Percentiles rank a stretch among this genome's conserved stretches.
Evolutionary conservation across 1,140 invertebrate species (phyloP).

Genomic region (Ditylenchus dipsaci): DNA sequence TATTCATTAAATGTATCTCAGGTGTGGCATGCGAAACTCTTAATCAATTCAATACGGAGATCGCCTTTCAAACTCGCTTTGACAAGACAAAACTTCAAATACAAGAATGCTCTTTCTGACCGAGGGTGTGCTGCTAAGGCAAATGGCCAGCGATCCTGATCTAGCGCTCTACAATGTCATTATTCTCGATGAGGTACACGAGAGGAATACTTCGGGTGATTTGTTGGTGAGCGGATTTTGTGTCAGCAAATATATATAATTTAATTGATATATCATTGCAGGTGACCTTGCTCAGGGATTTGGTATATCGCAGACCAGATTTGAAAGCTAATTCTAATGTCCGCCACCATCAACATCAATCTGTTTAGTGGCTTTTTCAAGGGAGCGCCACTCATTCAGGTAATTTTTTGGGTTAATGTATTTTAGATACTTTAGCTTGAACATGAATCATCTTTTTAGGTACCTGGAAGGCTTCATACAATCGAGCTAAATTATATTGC

Average conservation of each 20-base stretch:
- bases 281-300: conserved; percentile 81
- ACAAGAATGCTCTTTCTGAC: conserved; percentile 93
- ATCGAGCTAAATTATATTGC: conserved; percentile 60
- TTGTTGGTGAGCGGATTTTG: conserved; percentile 62
- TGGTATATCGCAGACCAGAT: conserved; percentile 70
- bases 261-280: conserved; percentile 59
- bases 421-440: conserved; percentile 4
- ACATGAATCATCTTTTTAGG: conserved; percentile 63
- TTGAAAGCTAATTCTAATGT: conserved; percentile 94
- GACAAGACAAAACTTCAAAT: conserved; percentile 81
- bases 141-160: conserved; percentile 62
- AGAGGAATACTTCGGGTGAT: conserved; percentile 67
- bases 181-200: conserved; percentile 76
- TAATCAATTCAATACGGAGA: conserved; percentile 33
- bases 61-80: conserved; percentile 81
- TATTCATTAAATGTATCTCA: conserved; percentile 35
- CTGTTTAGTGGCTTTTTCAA: conserved; percentile 85
- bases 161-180: conserved; percentile 65
- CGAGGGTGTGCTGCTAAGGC: conserved; percentile 84
- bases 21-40: conserved; percentile 71
- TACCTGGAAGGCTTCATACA: conserved; percentile 86
- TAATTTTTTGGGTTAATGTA: conserved; percentile 49
- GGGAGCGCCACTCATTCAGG: conserved; percentile 74
- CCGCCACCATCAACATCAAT: conserved; percentile 92
- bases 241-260: neutral